Evolutionary conservation across 2,113 vertebrate species (phyloP).

Genomic region (Numenius arquata): DNA sequence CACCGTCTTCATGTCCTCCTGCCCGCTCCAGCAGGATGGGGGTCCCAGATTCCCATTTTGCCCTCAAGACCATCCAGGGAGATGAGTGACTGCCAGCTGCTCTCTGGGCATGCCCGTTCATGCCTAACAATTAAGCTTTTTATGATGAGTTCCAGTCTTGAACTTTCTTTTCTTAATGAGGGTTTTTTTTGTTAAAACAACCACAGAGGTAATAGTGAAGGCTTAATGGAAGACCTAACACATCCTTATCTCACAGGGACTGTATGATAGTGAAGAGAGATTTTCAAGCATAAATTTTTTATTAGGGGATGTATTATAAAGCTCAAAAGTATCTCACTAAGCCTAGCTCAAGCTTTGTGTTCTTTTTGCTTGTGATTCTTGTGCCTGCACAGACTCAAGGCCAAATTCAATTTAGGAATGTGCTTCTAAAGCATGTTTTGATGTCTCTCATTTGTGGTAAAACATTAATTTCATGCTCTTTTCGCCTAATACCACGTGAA

Average conservation of each 20-base stretch:
- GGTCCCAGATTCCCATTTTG: background rate
- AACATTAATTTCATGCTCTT: background rate
- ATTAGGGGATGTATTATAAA: background rate
- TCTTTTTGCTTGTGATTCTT: background rate
- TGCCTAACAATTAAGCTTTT: background rate
- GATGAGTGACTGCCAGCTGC: background rate
- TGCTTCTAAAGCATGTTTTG: background rate
- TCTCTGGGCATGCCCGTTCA: background rate
- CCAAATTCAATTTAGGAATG: background rate
- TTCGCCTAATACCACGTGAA: background rate
- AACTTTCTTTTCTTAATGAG: background rate
- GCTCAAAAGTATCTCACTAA: background rate
- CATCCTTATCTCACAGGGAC: background rate
- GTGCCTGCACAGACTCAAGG: background rate
- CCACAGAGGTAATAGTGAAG: background rate
- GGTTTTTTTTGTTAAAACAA: background rate
- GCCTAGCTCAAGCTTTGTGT: background rate
- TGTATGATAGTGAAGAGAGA: background rate
- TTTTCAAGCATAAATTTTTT: background rate
- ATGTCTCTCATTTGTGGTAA: background rate
- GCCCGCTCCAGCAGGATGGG: accelerated
- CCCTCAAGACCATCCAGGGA: background rate
- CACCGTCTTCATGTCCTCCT: background rate
- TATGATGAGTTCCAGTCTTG: background rate
- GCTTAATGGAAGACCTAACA: background rate